Base-by-base conservation (phyloP, 2,797 vertebrate genomes). In the Silurus aristotelis region DNA sequence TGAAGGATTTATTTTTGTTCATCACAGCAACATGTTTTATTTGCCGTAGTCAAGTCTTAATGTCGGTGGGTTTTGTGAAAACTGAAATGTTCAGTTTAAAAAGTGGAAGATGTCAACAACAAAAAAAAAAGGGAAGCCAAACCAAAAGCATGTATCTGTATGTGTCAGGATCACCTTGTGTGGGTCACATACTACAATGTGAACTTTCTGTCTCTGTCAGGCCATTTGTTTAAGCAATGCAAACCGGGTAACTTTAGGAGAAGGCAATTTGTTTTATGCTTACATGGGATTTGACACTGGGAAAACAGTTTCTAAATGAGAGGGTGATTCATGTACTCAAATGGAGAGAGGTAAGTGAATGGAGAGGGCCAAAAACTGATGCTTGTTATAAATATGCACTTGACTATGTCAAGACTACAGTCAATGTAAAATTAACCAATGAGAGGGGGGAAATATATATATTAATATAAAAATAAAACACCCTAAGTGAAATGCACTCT, bases 311-410 rank as follows among this genome's bases (percentile, higher is more conserved):
- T 83, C 56, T 68, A 83, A 90, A 85, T 85, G 87, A 85, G 83
- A 89, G 82, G 85, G 87, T 84, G 80, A 84, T 86, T 85, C 64
- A 82, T 90, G 88, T 71, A 82, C 88, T 87, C 81, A 84, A 58
- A 75, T 85, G 83, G 71, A 67, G n/a, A 27, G 25, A 27, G 52
- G 19, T 78, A 22, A 43, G 76, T 79, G 76, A 76, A 63, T 83
- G 78, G 85, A 86, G 71, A 88, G 84, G 81, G 64, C 79, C 86
- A 77, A 76, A 89, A 87, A 80, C 77, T 81, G 66, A 72, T 87
- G 87, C 68, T 76, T 83, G 85, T 87, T 85, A 88, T 83, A 52
- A 90, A 85, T 67, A 85, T 77, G 67, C 63, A 76, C 72, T 83
- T 58, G 55, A 56, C 48, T 79, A 71, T 76, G 8, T 75, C 72